Percentiles rank a stretch among this genome's conserved stretches.
Evolutionary conservation across 2,113 vertebrate species (phyloP).

Genomic region (Pteropus alecto): DNA sequence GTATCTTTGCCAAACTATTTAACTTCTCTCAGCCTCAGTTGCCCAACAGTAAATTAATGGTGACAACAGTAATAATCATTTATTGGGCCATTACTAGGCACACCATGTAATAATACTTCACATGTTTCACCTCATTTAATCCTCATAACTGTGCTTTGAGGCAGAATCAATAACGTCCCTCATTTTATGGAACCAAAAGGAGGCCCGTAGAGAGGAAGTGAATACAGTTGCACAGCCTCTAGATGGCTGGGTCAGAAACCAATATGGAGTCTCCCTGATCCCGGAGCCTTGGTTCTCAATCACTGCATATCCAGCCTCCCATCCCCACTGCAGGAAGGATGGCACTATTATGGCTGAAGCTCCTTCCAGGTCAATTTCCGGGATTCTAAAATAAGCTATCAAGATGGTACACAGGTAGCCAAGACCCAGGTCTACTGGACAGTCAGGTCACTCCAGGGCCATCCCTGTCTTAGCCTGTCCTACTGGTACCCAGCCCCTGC

Average conservation of each 20-base stretch:
- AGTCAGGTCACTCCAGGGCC: background rate
- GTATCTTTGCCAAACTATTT: background rate
- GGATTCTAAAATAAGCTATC: background rate
- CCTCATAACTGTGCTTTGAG: too few species aligned
- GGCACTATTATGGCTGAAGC: background rate
- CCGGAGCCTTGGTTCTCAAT: background rate
- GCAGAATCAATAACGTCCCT: background rate
- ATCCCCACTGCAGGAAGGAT: background rate
- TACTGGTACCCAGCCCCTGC: too few species aligned
- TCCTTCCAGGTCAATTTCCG: background rate
- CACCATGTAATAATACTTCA: background rate
- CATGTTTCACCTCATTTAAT: background rate
- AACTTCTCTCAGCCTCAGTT: background rate
- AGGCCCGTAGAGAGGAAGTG: background rate
- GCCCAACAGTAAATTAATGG: background rate
- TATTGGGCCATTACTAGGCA: background rate
- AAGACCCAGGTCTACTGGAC: background rate
- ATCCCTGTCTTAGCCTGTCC: too few species aligned
- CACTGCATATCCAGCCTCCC: background rate
- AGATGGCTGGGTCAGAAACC: background rate
- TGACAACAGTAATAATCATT: background rate
- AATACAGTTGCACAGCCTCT: background rate
- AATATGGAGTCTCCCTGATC: too few species aligned
- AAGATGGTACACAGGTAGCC: background rate
- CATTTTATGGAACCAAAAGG: background rate